Evolutionary conservation across 2,113 vertebrate species (phyloP), one percentile per base, ranked within the genome.

Genomic region (Semicossyphus pulcher): DNA sequence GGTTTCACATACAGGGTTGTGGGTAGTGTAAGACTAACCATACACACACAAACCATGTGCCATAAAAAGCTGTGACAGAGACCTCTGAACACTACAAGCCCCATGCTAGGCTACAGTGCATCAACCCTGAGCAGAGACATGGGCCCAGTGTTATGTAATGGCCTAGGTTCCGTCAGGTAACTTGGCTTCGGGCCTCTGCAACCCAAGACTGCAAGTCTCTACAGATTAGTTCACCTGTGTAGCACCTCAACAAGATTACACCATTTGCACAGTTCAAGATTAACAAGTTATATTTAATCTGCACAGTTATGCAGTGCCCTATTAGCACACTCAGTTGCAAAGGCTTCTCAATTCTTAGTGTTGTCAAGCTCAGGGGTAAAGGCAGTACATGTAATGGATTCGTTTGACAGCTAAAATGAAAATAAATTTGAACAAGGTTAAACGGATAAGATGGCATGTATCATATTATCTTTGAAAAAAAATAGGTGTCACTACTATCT

Each of bases 231-330:
- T 81, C 53, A 87, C 86, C 78, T 81, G 52, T 60, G 60, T 39
- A 31, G 69, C 64, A 73, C 75, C 66, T 78, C 42, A 56, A 80
- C 66, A 39, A 72, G 81, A 86, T 88, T 85, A 88, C 54, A 48
- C 49, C 26, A 81, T 75, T 71, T 56, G 3, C 29, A 49, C 7
- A 25, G 69, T 81, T 68, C 45, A 72, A 86, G 89, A 91, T 89
- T 88, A 90, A 44, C 58, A 61, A 65, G 32, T 76, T 89, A 84
- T 78, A 84, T 85, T 80, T 86, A 81, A 81, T 84, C 70, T 56
- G 48, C 20, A 39, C 64, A 77, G 58, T 58, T 79, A 83, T 59
- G 59, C 60, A 54, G 71, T 44, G 42, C 41, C 18, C 29, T 3
- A 29, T 68, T 25, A 69, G 70, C 54, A 47, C 25, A 68, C 42